Evolutionary conservation across 1,140 invertebrate species (phyloP).

Genomic region (Halictus rubicundus): DNA sequence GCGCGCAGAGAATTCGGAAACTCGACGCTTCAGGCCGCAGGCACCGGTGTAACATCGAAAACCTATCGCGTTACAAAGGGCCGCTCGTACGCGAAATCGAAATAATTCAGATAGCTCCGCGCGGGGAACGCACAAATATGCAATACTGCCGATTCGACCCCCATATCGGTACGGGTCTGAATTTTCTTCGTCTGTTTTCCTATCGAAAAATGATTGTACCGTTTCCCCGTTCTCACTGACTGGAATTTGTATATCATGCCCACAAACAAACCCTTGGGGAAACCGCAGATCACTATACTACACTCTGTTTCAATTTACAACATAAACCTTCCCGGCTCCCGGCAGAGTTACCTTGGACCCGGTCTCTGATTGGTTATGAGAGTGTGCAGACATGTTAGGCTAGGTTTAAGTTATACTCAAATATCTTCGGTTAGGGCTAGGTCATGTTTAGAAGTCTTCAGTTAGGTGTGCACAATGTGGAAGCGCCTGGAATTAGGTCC

Average conservation of each 20-base stretch:
- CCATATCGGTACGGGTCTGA: neutral
- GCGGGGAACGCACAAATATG: conserved; percentile 49
- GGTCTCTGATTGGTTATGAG: too few relatives aligned
- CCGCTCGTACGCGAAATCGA: conserved; percentile 52
- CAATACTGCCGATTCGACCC: conserved; percentile 36
- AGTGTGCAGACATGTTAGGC: too few relatives aligned
- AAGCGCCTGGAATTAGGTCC: too few relatives aligned
- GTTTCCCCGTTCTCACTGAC: neutral
- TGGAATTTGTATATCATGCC: neutral
- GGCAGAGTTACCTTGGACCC: too few relatives aligned
- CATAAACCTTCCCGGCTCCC: too few relatives aligned
- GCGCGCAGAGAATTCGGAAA: conserved; percentile 54
- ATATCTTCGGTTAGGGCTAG: too few relatives aligned
- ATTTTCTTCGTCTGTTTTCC: conserved; percentile 3
- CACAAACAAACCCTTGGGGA: neutral
- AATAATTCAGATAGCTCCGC: conserved; percentile 61
- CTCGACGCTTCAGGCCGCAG: conserved; percentile 54
- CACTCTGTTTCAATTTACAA: too few relatives aligned
- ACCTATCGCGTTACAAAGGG: conserved; percentile 63
- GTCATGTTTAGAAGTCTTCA: too few relatives aligned
- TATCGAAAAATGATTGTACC: conserved; percentile 24
- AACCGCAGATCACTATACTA: neutral
- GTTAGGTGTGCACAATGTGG: too few relatives aligned
- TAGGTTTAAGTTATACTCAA: too few relatives aligned
- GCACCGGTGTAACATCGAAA: conserved; percentile 53